A percentile compares a stretch with the other conserved stretches of the same genome.
phyloP scores from a whole-genome alignment of 92 coral and sea anemone genomes.

The Bergia sp. region DNA sequence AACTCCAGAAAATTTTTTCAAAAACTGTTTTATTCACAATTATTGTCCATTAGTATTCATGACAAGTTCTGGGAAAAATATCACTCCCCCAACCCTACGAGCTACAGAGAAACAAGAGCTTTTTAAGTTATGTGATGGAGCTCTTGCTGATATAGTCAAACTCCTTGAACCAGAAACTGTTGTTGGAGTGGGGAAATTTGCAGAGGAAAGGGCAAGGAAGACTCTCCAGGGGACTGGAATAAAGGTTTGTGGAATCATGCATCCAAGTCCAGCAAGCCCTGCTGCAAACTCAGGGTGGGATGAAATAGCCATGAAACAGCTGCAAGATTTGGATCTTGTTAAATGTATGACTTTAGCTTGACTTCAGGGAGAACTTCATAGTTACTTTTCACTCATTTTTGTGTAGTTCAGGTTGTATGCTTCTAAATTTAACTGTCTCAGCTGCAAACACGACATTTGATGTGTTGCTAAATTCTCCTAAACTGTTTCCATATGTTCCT shows the following conservation, averaged over 20 bases:
- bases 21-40: conserved; percentile 77
- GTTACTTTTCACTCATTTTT: too few species aligned
- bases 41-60: conserved; percentile 88
- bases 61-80: conserved; percentile 74
- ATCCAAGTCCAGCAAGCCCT: conserved; percentile 90
- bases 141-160: conserved; percentile 57
- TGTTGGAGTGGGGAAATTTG: conserved; percentile 88
- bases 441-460: too few species aligned
- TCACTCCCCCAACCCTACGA: conserved; percentile 75
- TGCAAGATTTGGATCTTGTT: conserved; percentile 58
- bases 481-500: too few species aligned
- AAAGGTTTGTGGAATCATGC: conserved; percentile 65
- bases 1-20: conserved; percentile 69
- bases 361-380: background rate
- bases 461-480: too few species aligned
- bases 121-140: conserved; percentile 63
- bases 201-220: conserved; percentile 70
- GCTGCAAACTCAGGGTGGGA: conserved; percentile 81
- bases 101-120: conserved; percentile 62
- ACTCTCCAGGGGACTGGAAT: conserved; percentile 52
- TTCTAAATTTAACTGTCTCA: too few species aligned
- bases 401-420: too few species aligned
- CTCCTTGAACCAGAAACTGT: conserved; percentile 61
- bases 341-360: conserved; percentile 36
- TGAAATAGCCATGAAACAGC: conserved; percentile 63